Percentiles rank a stretch among this genome's conserved stretches.
These are phyloP conservation scores for Camelus dromedarius DNA, from an alignment of 2,113 vertebrate species.

Conservation along the genomic window DNA sequence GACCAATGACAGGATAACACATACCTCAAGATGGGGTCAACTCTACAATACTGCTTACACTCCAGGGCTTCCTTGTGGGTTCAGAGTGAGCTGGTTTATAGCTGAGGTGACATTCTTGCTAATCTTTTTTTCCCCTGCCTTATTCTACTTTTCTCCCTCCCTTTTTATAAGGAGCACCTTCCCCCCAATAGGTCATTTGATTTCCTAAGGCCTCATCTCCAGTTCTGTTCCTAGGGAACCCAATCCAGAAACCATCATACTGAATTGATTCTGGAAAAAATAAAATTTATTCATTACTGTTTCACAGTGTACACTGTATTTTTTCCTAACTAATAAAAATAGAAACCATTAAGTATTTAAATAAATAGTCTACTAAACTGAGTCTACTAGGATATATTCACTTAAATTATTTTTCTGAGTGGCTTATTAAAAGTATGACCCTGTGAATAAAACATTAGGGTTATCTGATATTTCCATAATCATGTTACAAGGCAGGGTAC, in stretches of 20 bases:
- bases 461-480: not conserved
- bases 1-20: not conserved
- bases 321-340: conserved; percentile 46
- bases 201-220: not conserved
- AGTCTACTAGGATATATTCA: not conserved
- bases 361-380: not conserved
- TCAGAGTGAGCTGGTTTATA: not conserved
- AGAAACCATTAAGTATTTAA: conserved; percentile 30
- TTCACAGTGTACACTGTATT: not conserved
- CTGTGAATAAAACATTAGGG: conserved; percentile 19
- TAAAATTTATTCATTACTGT: not conserved
- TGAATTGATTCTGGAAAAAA: not conserved
- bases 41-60: not conserved
- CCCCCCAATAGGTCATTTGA: not conserved
- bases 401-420: conserved; percentile 28
- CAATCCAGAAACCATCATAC: not conserved
- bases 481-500: not conserved
- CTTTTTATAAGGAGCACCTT: not conserved
- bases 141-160: too few species aligned
- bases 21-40: not conserved
- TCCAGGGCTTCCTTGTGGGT: not conserved
- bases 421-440: not conserved
- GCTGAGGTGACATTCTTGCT: not conserved
- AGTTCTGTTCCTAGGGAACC: not conserved
- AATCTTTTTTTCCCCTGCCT: not conserved